Evolutionary conservation across 2,797 vertebrate species (phyloP), one percentile per base, ranked within the genome.

Genomic region (Atherinosoma microstoma): DNA sequence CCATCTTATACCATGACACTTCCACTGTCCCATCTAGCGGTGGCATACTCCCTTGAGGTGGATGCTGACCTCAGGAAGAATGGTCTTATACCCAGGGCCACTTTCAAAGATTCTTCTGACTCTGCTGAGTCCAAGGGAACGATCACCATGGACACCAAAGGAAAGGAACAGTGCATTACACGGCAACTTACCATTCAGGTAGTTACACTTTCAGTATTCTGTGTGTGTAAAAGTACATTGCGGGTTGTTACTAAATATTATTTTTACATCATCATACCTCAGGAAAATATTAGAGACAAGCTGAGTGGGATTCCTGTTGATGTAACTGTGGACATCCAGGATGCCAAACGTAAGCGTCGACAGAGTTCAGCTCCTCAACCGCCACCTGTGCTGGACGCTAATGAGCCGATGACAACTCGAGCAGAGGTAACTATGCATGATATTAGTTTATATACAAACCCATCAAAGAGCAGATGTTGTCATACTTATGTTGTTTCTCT

Each of bases 281-380:
- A 99, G 97, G 96, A 97, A 12, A 95, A 93, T 68, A 95, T 98
- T 73, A 94, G 89, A 91, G 97, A 99, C 88, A 99, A 97, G 81
- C 92, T 99, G 58, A 95, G 78, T 1, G 96, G 95, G 11, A 96
- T 99, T 81, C 96, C 97, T 36, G 40, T 99, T 51, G 95, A 96
- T 0, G 95, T 98, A 63, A 93, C 89, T 0, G 94, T 97, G 68
- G 90, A 93, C 60, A 96, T 99, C 74, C 82, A 90, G 76, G 87
- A 92, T 1, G 10, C 75, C 30, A 79, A 54, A 54, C 96, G 82
- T 81, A 91, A 87, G 36, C 95, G 94, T 61, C 95, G 96, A 71
- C 94, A 93, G 87, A 91, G 89, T 35, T 68, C 86, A 0, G 81
- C 93, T 49, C 61, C 91, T 0, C 90, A 93, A 40, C 87, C 96